Evolutionary conservation across 2,888 invertebrate genomes (phyloP).

Genomic region (Hofmannophila pseudospretella): DNA sequence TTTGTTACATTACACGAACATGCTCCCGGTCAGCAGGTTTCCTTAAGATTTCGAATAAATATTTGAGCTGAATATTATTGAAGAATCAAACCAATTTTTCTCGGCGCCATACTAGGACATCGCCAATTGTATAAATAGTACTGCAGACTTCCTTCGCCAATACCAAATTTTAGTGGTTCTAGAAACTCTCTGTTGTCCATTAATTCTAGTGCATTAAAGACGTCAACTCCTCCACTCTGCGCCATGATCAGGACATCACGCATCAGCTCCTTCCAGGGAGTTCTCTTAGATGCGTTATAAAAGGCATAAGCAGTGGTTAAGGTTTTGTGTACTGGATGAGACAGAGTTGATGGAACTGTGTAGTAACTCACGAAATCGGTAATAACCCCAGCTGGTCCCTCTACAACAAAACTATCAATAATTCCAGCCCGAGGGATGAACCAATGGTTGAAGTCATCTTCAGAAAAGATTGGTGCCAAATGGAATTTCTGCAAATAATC

Average conservation of each 20-base stretch:
- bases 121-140: conserved; percentile 99
- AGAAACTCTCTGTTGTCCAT: conserved; percentile 99
- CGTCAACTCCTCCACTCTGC: conserved; percentile 96
- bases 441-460: conserved; percentile 98
- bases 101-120: conserved; percentile 94
- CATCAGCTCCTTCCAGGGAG: conserved; percentile 94
- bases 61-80: conserved; percentile 75
- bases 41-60: no score
- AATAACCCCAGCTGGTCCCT: conserved; percentile 81
- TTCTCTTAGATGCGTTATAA: conserved; percentile 95
- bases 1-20: no score
- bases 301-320: conserved; percentile 98
- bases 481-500: conserved; percentile 93
- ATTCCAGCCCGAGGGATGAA: conserved; percentile 94
- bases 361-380: conserved; percentile 99
- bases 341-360: conserved; percentile 98
- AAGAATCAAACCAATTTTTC: conserved; percentile 90
- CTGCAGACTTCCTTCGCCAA: conserved; percentile 99
- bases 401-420: conserved; percentile 97
- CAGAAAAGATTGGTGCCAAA: conserved; percentile 91
- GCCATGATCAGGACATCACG: conserved; percentile 97
- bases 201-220: conserved; percentile 98
- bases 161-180: conserved; percentile 97
- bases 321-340: conserved; percentile 95
- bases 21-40: no score